Conservation (phyloP, 1,140 invertebrate species). For the Armadillidium nasatum region DNA sequence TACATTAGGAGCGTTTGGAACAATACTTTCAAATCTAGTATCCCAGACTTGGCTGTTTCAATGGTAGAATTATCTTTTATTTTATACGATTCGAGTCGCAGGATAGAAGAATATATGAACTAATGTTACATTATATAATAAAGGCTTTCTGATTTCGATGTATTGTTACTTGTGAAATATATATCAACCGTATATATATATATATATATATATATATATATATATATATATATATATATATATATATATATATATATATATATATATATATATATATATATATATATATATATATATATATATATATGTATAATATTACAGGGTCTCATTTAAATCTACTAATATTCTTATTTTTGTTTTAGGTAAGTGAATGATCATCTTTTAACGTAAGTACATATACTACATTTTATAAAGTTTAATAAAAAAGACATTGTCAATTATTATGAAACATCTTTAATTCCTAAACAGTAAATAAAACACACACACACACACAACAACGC, state of each 20-base stretch:
- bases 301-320: no score
- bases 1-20: neutral
- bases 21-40: neutral
- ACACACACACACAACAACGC: no score
- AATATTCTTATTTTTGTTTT: no score
- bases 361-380: no score
- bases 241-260: constrained; percentile 4
- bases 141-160: neutral
- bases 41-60: constrained; percentile 1
- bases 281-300: neutral
- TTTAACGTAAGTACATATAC: no score
- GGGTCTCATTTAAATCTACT: no score
- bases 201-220: neutral
- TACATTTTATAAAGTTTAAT: no score
- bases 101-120: neutral
- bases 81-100: neutral
- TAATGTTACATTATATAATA: constrained; percentile 3
- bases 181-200: constrained; percentile 4
- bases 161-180: neutral
- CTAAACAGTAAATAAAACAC: no score
- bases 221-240: neutral
- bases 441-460: no score
- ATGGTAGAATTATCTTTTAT: constrained; percentile 12
- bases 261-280: neutral
- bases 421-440: no score